phyloP scores from a whole-genome alignment of 2,113 vertebrate species.

The Hippocampus zosterae region DNA sequence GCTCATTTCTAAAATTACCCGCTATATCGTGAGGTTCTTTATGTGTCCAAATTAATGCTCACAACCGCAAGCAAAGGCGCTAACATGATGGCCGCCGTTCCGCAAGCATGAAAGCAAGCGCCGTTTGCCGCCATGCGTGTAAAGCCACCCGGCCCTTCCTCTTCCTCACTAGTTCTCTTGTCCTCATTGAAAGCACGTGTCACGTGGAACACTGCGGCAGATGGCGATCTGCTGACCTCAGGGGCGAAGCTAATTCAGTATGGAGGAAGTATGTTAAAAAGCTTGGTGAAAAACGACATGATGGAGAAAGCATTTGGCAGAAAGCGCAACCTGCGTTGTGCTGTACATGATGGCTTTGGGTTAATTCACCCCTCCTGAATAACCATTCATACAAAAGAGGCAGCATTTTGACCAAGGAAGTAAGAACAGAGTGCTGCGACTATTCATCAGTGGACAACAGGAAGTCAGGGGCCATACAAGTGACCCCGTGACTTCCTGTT shows the following conservation, averaged over 20 bases:
- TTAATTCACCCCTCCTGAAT: not conserved
- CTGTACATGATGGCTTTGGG: not conserved
- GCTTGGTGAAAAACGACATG: slow-evolving; percentile 8
- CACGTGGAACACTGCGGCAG: slow-evolving; percentile 58
- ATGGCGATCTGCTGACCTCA: slow-evolving; percentile 59
- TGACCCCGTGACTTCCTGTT: slow-evolving; percentile 74
- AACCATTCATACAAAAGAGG: not conserved
- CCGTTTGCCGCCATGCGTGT: slow-evolving; percentile 30
- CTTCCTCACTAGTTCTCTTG: slow-evolving; percentile 39
- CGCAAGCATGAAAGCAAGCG: slow-evolving; percentile 22
- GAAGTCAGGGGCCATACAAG: slow-evolving; percentile 65
- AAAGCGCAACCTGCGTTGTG: slow-evolving; percentile 4
- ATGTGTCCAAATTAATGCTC: slow-evolving; percentile 27
- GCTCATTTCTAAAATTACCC: slow-evolving; percentile 49
- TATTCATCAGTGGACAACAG: slow-evolving; percentile 70
- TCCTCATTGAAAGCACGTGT: slow-evolving; percentile 59
- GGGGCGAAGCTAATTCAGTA: slow-evolving; percentile 37
- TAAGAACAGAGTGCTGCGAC: slow-evolving; percentile 48
- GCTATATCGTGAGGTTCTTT: slow-evolving; percentile 19
- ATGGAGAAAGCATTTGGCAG: not conserved
- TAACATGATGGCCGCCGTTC: slow-evolving; percentile 28
- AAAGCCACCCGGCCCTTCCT: slow-evolving; percentile 22
- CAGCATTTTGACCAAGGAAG: slow-evolving; percentile 21
- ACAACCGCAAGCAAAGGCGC: slow-evolving; percentile 13
- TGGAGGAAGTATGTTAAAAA: slow-evolving; percentile 4